Evolutionary conservation across 2,888 invertebrate species (phyloP).

Genomic region (Ichneumon xanthorius): DNA sequence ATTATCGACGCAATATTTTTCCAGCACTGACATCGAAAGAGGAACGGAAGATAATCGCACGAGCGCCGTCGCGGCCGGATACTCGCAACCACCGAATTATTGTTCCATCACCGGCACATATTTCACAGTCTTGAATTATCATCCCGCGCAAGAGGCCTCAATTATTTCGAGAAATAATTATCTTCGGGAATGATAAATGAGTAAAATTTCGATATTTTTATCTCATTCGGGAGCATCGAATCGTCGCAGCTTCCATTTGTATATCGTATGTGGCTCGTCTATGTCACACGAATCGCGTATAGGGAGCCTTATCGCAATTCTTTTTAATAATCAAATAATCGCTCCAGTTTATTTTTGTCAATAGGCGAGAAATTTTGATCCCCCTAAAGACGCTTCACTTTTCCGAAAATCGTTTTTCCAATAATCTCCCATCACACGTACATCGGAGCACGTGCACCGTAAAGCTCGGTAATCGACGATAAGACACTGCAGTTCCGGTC

Average conservation of each 20-base stretch:
- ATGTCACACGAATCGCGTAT: neutral
- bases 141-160: neutral
- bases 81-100: neutral
- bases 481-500: slow-evolving; percentile 18
- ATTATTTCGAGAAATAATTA: neutral
- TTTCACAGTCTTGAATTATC: neutral
- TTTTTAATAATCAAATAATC: neutral
- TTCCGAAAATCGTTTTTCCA: neutral
- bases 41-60: neutral
- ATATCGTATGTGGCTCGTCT: neutral
- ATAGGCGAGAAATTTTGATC: neutral
- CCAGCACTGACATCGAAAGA: neutral
- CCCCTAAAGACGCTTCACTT: neutral
- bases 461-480: neutral
- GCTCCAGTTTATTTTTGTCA: neutral
- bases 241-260: neutral
- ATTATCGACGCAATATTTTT: neutral
- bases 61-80: neutral
- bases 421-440: neutral
- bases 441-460: neutral
- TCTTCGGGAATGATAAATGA: neutral
- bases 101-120: slow-evolving; percentile 10
- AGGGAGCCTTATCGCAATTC: neutral
- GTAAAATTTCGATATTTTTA: neutral
- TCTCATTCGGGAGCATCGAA: neutral